Evolutionary conservation across 2,113 vertebrate species (phyloP).

Genomic region (Cololabis saira): DNA sequence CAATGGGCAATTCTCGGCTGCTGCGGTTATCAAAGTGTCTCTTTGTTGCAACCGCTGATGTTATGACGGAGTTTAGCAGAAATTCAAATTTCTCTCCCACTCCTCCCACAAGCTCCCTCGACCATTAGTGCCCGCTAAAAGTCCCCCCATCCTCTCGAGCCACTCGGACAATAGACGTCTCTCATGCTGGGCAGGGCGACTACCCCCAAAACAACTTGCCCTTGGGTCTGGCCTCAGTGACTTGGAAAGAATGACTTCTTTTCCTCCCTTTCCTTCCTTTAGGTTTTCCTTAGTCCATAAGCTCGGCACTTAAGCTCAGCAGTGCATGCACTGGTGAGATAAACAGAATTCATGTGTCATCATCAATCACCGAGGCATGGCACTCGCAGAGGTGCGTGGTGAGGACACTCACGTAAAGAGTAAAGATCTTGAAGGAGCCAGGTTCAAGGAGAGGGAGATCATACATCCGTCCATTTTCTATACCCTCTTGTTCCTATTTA

Average conservation of each 20-base stretch:
- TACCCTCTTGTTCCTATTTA: too few species aligned
- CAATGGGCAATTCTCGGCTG: slow-evolving; percentile 44
- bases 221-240: slow-evolving; percentile 59
- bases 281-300: slow-evolving; percentile 47
- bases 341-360: slow-evolving; percentile 45
- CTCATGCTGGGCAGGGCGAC: slow-evolving; percentile 65
- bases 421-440: slow-evolving; percentile 9
- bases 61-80: slow-evolving; percentile 73
- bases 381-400: slow-evolving; percentile 5
- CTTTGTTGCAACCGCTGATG: slow-evolving; percentile 63
- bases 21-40: slow-evolving; percentile 66
- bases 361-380: slow-evolving; percentile 41
- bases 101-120: slow-evolving; percentile 64
- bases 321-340: slow-evolving; percentile 36
- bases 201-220: slow-evolving; percentile 70
- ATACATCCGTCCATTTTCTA: background rate
- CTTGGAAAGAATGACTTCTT: slow-evolving; percentile 80
- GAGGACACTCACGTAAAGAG: slow-evolving; percentile 7
- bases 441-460: slow-evolving; percentile 3
- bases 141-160: slow-evolving; percentile 57
- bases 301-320: slow-evolving; percentile 40
- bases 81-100: slow-evolving; percentile 78
- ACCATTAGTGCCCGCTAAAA: slow-evolving; percentile 46
- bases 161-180: slow-evolving; percentile 74
- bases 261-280: slow-evolving; percentile 74